Base-by-base conservation (phyloP, 2,888 invertebrate species). In the Calephelis perditalis region DNA sequence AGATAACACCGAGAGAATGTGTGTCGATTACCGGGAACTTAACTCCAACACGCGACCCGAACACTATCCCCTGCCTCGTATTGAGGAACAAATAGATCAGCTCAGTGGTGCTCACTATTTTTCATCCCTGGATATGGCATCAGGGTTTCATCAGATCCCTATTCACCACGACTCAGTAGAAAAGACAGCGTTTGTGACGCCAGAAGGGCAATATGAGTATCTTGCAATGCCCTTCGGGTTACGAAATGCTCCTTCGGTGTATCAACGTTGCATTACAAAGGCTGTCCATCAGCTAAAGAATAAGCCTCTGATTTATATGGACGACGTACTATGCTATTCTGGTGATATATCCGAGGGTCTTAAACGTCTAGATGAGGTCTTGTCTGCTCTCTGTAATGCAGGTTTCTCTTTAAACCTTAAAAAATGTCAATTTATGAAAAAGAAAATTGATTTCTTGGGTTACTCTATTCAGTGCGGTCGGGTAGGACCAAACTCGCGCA, bases 161-260 rank as follows among this genome's bases (percentile, higher is more conserved):
- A 0, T 61, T 59, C 4, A 58, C 1, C 61, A 5, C 62, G 64
- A 65, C 12, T 65, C 57, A 26, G 61, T 63, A 46, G 63, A 63
- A 52, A 56, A 15, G 15, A 15, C 15, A 15, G 15, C 15, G 15
- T 15, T 15, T 15, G 15, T 15, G 15, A 15, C 15, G 15, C 15
- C 15, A 15, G 15, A 15, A 15, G 15, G 15, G 15, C 15, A 15
- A 15, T 15, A 15, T 15, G 15, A 15, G 15, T 15, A 15, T 15
- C 15, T 15, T 15, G 15, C 15, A 15, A 15, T 15, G 15, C 15
- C 62, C 11, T 49, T 63, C 52, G 62, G 59, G 26, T 56, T 65
- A 8, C n/a, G 37, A 40, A 59, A 64, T 57, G 66, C 70, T 10
- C 76, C 78, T 9, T 68, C 75, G 1, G 73, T 74, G 7, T 79